These are phyloP conservation scores for Helostoma temminkii DNA, from an alignment of 2,797 vertebrate species.

Conservation along the genomic window DNA sequence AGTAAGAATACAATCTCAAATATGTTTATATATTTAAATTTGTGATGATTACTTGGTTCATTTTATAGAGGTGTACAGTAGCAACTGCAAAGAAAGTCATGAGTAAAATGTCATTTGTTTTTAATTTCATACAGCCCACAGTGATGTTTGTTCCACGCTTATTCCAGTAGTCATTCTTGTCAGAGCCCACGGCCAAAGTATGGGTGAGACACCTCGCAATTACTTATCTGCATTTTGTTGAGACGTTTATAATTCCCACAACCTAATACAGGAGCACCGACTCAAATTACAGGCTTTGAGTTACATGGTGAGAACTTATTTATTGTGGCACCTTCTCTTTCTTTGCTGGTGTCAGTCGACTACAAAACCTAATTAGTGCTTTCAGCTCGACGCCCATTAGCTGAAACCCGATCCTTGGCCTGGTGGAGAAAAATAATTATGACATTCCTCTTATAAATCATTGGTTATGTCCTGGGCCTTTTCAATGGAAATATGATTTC, in stretches of 20 bases:
- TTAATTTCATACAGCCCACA: conserved; percentile 65
- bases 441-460: conserved; percentile 95
- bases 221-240: conserved; percentile 88
- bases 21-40: conserved; percentile 51
- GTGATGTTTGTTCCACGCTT: conserved; percentile 64
- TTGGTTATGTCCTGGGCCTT: conserved; percentile 89
- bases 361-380: conserved; percentile 95
- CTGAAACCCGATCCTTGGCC: conserved; percentile 89
- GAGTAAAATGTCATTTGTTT: conserved; percentile 52
- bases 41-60: conserved; percentile 36
- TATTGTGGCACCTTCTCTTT: conserved; percentile 90
- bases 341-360: conserved; percentile 87
- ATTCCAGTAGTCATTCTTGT: conserved; percentile 85
- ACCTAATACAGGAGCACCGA: conserved; percentile 88
- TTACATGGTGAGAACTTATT: conserved; percentile 89
- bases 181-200: conserved; percentile 77
- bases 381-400: conserved; percentile 89
- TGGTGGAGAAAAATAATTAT: conserved; percentile 91
- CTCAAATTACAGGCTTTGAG: conserved; percentile 91
- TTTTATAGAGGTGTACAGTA: conserved; percentile 25
- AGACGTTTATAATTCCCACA: conserved; percentile 89
- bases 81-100: conserved; percentile 33
- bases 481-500: conserved; percentile 96
- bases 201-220: conserved; percentile 86
- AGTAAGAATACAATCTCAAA: conserved; percentile 39